Percentiles rank a stretch among this genome's conserved stretches.
These are phyloP conservation scores for Dynastes maya DNA, from an alignment of 2,888 invertebrate genomes.

Conservation along the genomic window DNA sequence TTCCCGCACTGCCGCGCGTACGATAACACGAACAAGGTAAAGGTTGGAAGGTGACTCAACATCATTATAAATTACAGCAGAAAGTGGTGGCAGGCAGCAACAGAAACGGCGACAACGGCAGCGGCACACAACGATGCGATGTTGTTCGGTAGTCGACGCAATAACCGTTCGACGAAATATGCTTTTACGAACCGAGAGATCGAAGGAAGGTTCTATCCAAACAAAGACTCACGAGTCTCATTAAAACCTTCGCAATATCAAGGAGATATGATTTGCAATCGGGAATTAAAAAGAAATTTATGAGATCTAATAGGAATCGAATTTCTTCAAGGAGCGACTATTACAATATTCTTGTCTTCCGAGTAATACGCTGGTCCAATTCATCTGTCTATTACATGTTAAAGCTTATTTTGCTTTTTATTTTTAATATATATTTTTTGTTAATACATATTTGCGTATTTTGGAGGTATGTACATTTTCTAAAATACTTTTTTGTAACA, in stretches of 20 bases:
- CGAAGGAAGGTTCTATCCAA: constrained; percentile 20
- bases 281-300: not conserved
- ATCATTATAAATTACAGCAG: constrained; percentile 51
- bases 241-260: constrained; percentile 24
- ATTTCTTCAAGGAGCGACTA: too few species aligned
- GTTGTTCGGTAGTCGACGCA: constrained; percentile 38
- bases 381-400: not conserved
- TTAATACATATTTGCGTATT: too few species aligned
- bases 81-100: constrained; percentile 34
- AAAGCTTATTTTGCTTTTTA: too few species aligned
- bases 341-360: too few species aligned
- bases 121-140: constrained; percentile 22
- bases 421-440: too few species aligned
- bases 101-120: constrained; percentile 42
- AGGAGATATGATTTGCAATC: constrained; percentile 36
- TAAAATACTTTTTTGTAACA: too few species aligned
- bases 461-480: too few species aligned
- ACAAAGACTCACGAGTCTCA: constrained; percentile 33
- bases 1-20: constrained; percentile 47
- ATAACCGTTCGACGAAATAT: constrained; percentile 45
- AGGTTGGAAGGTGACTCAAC: constrained; percentile 54
- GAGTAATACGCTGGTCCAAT: too few species aligned
- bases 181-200: constrained; percentile 31
- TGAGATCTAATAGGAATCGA: too few species aligned
- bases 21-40: constrained; percentile 55